A percentile compares a stretch with the other conserved stretches of the same genome.
Conservation (phyloP, 2,888 invertebrate genomes). For the Aporophyla lueneburgensis region DNA sequence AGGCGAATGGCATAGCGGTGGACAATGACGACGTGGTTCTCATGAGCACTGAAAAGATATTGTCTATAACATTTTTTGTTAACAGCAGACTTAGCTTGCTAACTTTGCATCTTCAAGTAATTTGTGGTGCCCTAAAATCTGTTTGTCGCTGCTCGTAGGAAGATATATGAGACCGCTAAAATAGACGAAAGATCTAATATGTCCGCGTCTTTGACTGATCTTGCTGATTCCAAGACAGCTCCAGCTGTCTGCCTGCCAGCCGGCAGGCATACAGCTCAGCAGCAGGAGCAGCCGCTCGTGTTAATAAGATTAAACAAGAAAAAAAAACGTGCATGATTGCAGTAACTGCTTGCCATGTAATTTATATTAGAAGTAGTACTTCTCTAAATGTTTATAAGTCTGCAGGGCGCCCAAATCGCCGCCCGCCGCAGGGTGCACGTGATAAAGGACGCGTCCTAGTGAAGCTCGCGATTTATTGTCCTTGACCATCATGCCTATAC, state of each 20-base stretch:
- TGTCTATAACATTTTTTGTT: background rate
- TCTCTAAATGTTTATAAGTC: constrained; percentile 19
- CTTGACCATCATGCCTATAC: constrained; percentile 10
- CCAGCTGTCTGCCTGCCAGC: background rate
- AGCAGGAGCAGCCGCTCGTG: no score
- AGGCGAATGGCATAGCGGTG: background rate
- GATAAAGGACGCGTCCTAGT: constrained; percentile 42
- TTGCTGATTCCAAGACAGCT: no score
- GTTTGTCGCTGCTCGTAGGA: background rate
- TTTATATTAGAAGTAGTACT: background rate
- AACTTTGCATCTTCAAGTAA: background rate
- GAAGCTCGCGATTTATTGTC: constrained; percentile 33
- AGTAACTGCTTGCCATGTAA: background rate
- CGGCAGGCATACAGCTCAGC: no score
- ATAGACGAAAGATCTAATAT: background rate
- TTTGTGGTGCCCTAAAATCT: no score
- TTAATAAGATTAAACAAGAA: no score
- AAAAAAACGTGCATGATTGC: background rate
- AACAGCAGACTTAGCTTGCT: background rate
- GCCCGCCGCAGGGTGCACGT: constrained; percentile 48
- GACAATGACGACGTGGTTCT: no score
- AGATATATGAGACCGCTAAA: background rate
- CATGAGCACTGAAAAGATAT: background rate
- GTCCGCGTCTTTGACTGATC: background rate
- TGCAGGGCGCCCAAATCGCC: constrained; percentile 56